A percentile compares a stretch with the other conserved stretches of the same genome.
These are phyloP conservation scores for Lasioglossum marginatum DNA, from an alignment of 2,888 invertebrate genomes.

Conservation along the genomic window DNA sequence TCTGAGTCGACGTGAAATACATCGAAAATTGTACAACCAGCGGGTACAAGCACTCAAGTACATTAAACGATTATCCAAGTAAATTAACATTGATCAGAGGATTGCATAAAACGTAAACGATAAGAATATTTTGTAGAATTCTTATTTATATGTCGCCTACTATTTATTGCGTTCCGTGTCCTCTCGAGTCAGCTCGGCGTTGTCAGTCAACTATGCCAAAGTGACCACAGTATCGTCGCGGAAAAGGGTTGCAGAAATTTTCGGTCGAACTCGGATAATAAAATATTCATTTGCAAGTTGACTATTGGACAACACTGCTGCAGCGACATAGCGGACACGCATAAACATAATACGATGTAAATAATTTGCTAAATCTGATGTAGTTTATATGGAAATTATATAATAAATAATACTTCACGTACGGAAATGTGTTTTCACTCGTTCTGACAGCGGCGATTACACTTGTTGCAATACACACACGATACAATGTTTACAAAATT, in stretches of 20 bases:
- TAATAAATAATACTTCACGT: constrained; percentile 59
- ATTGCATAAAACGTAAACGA: constrained; percentile 40
- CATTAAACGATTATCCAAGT: constrained; percentile 26
- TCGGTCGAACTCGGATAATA: neutral
- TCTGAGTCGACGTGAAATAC: neutral
- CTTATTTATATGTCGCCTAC: constrained; percentile 62
- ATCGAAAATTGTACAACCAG: neutral
- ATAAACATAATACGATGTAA: constrained; percentile 63
- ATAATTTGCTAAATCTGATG: constrained; percentile 59
- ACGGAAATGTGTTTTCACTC: constrained; percentile 24
- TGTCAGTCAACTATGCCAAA: neutral
- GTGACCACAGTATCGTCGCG: neutral
- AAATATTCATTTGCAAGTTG: neutral
- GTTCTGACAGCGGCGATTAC: neutral
- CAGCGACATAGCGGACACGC: constrained; percentile 23
- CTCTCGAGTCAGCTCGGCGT: constrained; percentile 27
- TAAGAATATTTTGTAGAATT: constrained; percentile 33
- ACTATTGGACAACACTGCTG: constrained; percentile 28
- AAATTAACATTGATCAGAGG: constrained; percentile 35
- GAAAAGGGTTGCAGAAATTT: neutral
- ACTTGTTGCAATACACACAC: no score
- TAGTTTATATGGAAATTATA: constrained; percentile 60
- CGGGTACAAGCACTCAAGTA: constrained; percentile 16
- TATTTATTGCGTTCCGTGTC: constrained; percentile 65
- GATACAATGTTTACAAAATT: neutral